Conservation (phyloP, 2,797 vertebrate species). For the Glyptemys insculpta region DNA sequence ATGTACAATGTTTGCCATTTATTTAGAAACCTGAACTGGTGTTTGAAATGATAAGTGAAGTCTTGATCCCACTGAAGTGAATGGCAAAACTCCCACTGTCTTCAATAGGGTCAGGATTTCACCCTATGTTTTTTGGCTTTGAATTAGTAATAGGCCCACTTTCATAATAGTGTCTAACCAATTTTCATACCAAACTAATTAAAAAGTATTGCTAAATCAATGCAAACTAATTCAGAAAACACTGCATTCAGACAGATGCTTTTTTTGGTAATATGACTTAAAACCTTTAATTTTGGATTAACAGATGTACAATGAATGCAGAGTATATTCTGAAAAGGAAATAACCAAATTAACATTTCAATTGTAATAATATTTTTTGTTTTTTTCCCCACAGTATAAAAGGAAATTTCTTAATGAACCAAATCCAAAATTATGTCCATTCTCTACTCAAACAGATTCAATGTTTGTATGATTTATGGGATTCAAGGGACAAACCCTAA, state of each 20-base stretch:
- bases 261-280: neutral
- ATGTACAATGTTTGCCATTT: neutral
- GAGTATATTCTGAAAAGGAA: neutral
- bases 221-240: neutral
- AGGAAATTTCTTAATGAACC: neutral
- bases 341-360: neutral
- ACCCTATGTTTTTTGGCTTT: neutral
- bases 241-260: neutral
- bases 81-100: neutral
- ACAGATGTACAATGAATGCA: neutral
- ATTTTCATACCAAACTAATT: neutral
- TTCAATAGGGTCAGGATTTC: neutral
- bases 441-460: neutral
- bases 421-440: neutral
- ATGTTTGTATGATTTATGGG: constrained; percentile 1
- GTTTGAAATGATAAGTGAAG: neutral
- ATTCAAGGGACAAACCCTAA: constrained; percentile 3
- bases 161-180: neutral
- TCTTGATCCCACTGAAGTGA: neutral
- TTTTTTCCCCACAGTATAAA: neutral
- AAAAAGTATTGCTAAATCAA: neutral
- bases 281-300: neutral
- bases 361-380: neutral
- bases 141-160: neutral
- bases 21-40: neutral